phyloP scores from a whole-genome alignment of 2,888 invertebrate species.

The Leptopterna dolabrata region DNA sequence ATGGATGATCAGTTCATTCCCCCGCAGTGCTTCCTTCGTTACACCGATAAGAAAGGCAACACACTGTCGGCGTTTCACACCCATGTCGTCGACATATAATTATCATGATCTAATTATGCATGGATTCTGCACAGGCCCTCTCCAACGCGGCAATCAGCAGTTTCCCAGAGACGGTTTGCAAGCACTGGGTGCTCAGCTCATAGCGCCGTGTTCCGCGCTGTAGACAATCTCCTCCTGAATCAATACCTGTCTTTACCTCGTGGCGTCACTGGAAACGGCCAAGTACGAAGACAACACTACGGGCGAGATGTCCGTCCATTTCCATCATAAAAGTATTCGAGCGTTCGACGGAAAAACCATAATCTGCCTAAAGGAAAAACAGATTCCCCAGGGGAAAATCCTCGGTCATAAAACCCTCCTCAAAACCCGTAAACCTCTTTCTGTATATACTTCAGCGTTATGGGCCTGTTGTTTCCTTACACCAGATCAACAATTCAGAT shows the following conservation, averaged over 20 bases:
- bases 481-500: slow-evolving; percentile 14
- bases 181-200: not conserved
- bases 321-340: not conserved
- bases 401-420: not conserved
- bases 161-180: not conserved
- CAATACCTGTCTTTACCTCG: not conserved
- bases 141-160: not conserved
- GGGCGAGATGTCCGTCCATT: not conserved
- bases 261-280: not conserved
- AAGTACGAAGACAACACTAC: not conserved
- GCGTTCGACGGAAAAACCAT: not conserved
- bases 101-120: not conserved
- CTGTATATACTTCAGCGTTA: not conserved
- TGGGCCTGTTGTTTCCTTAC: not conserved
- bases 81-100: not conserved
- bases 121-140: not conserved
- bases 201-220: not conserved
- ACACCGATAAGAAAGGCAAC: not conserved
- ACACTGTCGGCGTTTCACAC: not conserved
- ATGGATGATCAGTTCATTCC: not conserved
- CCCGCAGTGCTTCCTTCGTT: not conserved
- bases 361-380: not conserved
- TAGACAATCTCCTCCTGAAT: not conserved
- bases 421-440: slow-evolving; percentile 5
- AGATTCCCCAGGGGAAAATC: not conserved